Evolutionary conservation across 2,113 vertebrate species (phyloP), one percentile per base, ranked within the genome.

Genomic region (Brachyistius frenatus): DNA sequence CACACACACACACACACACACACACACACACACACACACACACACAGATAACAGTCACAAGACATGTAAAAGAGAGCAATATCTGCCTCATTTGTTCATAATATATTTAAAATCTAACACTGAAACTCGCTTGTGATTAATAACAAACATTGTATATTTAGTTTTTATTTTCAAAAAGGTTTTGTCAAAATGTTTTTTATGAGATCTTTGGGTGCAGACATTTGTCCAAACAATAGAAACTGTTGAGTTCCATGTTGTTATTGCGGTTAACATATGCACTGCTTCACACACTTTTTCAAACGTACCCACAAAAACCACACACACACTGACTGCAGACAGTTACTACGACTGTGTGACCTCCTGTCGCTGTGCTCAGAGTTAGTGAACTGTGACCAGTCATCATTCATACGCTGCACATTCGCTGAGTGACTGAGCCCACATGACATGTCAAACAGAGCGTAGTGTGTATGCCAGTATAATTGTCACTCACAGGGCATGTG

Each of bases 341-440:
- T 35, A 7, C 23, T n/a, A 10, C 23, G 23, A 23, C 33, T 86
- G 44, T 56, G 73, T 86, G 80, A 84, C 73, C 70, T 68, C 60
- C 49, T 70, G 72, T 44, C 79, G 31, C 30, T 77, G 71, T 86
- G 50, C 70, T 76, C 46, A 50, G 71, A 58, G 33, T 54, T 61
- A 72, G 66, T 66, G 77, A 56, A 46, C 13, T 90, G 71, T 73
- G 81, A 78, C 50, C 7, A 30, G 56, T 72, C 76, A 55, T 49
- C 75, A 23, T 78, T 88, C 76, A 60, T 76, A 65, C n/a, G 4
- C 41, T 67, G 46, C 60, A 46, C 66, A 56, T 53, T 68, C 52
- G 49, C 52, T 71, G 72, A 86, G 47, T 58, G 78, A 76, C n/a
- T 85, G 63, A 85, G 54, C 56, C 73, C 73, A 49, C n/a, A 49